A percentile compares a stretch with the other conserved stretches of the same genome.
These are phyloP conservation scores for Polymixis lichenea DNA, from an alignment of 2,888 invertebrate genomes.

Conservation along the genomic window DNA sequence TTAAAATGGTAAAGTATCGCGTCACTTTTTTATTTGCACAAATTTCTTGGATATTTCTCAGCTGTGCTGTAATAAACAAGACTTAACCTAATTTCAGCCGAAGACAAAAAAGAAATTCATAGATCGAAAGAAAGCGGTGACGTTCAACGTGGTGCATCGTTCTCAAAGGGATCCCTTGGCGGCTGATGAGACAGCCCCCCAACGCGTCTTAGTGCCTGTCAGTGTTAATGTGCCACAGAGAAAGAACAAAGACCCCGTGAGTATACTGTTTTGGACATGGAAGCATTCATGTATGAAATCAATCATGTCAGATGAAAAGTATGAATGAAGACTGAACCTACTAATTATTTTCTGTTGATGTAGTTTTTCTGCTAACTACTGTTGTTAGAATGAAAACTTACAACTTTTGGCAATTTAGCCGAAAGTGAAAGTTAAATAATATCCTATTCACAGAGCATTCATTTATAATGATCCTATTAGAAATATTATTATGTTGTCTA, in stretches of 20 bases:
- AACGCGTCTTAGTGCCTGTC: constrained; percentile 94
- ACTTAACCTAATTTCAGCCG: constrained; percentile 86
- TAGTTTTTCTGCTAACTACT: background rate
- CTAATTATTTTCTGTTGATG: constrained; percentile 5
- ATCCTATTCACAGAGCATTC: background rate
- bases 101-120: constrained; percentile 96
- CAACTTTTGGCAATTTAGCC: background rate
- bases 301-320: background rate
- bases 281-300: background rate
- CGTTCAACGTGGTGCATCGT: constrained; percentile 97
- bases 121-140: constrained; percentile 97
- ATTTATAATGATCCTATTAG: background rate
- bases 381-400: background rate
- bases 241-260: constrained; percentile 85
- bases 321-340: no score
- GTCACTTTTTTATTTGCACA: background rate
- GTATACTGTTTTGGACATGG: constrained; percentile 58
- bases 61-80: constrained; percentile 21
- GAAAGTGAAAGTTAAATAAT: background rate
- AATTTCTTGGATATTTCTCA: background rate
- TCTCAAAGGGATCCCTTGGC: constrained; percentile 98
- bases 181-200: constrained; percentile 97
- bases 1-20: constrained; percentile 75
- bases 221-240: constrained; percentile 84
- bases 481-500: background rate